Conservation (phyloP, 2,113 vertebrate species). For the Rhinoderma darwinii region DNA sequence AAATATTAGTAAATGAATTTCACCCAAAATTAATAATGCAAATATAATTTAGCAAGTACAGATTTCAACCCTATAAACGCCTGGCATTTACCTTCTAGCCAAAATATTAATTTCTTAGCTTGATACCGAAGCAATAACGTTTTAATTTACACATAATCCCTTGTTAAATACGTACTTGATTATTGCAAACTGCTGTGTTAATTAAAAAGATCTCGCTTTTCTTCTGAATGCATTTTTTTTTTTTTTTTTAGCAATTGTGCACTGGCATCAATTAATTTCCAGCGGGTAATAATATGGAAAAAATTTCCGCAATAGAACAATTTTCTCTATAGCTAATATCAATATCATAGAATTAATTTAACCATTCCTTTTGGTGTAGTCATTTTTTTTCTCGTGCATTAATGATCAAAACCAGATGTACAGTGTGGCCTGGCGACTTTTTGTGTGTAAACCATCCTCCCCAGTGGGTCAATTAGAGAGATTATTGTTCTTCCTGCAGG, state of each 20-base stretch:
- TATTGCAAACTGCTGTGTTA: constrained; percentile 50
- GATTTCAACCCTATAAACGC: neutral
- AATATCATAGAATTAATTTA: neutral
- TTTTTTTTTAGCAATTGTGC: constrained; percentile 32
- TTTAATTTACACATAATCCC: constrained; percentile 57
- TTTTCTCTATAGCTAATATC: neutral
- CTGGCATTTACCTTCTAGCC: neutral
- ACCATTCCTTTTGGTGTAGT: constrained; percentile 68
- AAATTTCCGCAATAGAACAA: neutral
- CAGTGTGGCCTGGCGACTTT: constrained; percentile 80
- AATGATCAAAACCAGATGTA: constrained; percentile 89
- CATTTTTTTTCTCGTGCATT: constrained; percentile 79
- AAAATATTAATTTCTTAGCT: constrained; percentile 8
- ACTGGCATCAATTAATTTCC: neutral
- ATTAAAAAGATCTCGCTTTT: constrained; percentile 47
- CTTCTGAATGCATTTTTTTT: neutral
- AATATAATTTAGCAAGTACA: neutral
- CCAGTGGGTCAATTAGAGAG: constrained; percentile 99
- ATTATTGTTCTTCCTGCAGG: constrained; percentile 99
- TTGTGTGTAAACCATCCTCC: constrained; percentile 82
- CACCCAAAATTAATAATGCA: neutral
- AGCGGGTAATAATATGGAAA: neutral
- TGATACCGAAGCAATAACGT: constrained; percentile 34
- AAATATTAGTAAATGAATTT: no score
- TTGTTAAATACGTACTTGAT: constrained; percentile 55